Evolutionary conservation across 2,888 invertebrate species (phyloP).

Genomic region (Trypoxylon attenuatum): DNA sequence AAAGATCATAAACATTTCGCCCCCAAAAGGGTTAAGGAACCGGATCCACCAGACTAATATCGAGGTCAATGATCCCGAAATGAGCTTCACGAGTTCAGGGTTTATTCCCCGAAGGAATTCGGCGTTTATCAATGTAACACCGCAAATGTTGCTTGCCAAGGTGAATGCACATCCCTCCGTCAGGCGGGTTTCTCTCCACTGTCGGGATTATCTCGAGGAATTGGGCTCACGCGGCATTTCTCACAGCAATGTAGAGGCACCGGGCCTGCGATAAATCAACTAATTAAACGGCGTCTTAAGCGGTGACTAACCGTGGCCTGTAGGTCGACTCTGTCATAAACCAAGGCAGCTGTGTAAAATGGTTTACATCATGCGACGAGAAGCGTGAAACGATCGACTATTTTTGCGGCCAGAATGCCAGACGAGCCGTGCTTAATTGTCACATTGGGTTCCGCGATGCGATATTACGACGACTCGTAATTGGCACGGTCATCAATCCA

Average conservation of each 20-base stretch:
- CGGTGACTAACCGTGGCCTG: constrained; percentile 55
- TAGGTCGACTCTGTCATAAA: constrained; percentile 17
- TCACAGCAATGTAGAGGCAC: constrained; percentile 44
- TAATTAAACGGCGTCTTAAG: constrained; percentile 47
- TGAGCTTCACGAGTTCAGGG: too few relatives aligned
- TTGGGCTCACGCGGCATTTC: constrained; percentile 32
- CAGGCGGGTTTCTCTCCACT: too few relatives aligned
- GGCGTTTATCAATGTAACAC: too few relatives aligned
- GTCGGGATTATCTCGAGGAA: constrained; percentile 7
- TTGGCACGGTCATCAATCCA: constrained; percentile 2
- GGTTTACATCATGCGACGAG: constrained; percentile 43
- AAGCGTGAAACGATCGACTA: constrained; percentile 31
- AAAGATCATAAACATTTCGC: too few relatives aligned
- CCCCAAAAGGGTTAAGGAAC: too few relatives aligned
- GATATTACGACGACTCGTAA: constrained; percentile 9
- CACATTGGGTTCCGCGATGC: constrained; percentile 7
- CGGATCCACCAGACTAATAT: too few relatives aligned
- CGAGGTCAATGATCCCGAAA: too few relatives aligned
- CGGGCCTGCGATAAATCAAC: constrained; percentile 39
- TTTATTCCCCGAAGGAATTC: too few relatives aligned
- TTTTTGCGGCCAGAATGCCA: constrained; percentile 23
- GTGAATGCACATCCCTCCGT: too few relatives aligned
- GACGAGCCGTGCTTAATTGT: constrained; percentile 11
- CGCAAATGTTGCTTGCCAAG: too few relatives aligned
- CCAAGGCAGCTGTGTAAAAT: constrained; percentile 31